Evolutionary conservation across 2,888 invertebrate species (phyloP), one percentile per base, ranked within the genome.

Genomic region (Lasius fuliginosus): DNA sequence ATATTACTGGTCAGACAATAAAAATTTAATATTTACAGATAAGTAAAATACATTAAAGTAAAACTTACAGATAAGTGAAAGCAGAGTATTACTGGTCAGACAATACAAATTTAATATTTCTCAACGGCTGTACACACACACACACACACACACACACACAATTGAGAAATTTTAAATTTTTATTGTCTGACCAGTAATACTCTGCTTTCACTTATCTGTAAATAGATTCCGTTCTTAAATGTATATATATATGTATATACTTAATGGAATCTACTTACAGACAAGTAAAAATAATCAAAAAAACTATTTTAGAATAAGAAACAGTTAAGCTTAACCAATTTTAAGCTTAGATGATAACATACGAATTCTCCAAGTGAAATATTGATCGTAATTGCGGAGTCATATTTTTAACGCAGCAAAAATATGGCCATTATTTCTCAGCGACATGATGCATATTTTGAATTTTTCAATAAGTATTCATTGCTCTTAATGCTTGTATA

Each of bases 391-490:
- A 56, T 18, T 53, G n/a, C n/a, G n/a, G 12, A 30, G n/a, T 77
- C 56, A 6, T 27, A 53, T 15, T 68, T 42, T 68, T 42, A 56
- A 42, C 1, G 36, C 36, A 27, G 46, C 23, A 73, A 73, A 81
- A 60, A 49, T 81, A 81, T 18, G 30, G 2, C n/a, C 30, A 12
- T 18, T 46, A 68, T 73, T 81, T 73, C 23, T 62, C 60, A 33
- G 33, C 46, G 27, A 12, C 73, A 23, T 33, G 73, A 79, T 46
- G 71, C 42, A 46, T 79, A 58, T 12, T 46, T 9, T 36, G 33
- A 60, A 60, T 81, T 73, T 79, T 81, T 81, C 74, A 73, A 81
- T 73, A 60, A 62, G 30, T 42, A 60, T 36, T 60, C 46, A 15
- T 73, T 46, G 36, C 33, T 12, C 60, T 18, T 77, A 30, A 58